These are phyloP conservation scores for Lasioglossum morio DNA, from an alignment of 2,888 invertebrate species.

Conservation along the genomic window DNA sequence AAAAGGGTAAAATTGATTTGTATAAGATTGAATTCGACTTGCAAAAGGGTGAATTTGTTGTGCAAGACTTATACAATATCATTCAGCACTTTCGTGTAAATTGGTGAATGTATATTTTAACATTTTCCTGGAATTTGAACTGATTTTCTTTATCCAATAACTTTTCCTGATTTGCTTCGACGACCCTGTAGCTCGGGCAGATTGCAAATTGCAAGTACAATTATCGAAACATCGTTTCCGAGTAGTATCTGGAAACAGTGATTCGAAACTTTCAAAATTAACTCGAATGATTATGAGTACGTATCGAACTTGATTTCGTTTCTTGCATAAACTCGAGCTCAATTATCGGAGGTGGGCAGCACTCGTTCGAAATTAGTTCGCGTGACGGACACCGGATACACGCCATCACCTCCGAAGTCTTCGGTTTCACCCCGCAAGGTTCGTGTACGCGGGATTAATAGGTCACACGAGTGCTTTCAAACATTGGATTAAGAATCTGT, in stretches of 20 bases:
- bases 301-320: not conserved
- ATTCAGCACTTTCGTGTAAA: too few relatives aligned
- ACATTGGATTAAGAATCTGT: not conserved
- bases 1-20: too few relatives aligned
- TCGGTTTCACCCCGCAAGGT: conserved; percentile 58
- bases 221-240: not conserved
- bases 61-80: too few relatives aligned
- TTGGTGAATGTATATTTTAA: too few relatives aligned
- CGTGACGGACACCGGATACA: conserved; percentile 37
- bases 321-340: not conserved
- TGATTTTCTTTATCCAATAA: too few relatives aligned
- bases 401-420: conserved; percentile 17
- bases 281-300: not conserved
- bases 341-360: not conserved
- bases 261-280: not conserved
- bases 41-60: too few relatives aligned
- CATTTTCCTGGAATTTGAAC: too few relatives aligned
- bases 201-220: not conserved
- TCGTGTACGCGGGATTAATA: conserved; percentile 43
- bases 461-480: not conserved
- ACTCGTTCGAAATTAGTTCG: conserved; percentile 36
- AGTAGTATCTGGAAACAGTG: not conserved
- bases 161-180: too few relatives aligned
- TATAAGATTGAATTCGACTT: too few relatives aligned
- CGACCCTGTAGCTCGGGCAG: too few relatives aligned